Evolutionary conservation across 2,797 vertebrate species (phyloP).

Genomic region (Hyperoplus lanceolatus): DNA sequence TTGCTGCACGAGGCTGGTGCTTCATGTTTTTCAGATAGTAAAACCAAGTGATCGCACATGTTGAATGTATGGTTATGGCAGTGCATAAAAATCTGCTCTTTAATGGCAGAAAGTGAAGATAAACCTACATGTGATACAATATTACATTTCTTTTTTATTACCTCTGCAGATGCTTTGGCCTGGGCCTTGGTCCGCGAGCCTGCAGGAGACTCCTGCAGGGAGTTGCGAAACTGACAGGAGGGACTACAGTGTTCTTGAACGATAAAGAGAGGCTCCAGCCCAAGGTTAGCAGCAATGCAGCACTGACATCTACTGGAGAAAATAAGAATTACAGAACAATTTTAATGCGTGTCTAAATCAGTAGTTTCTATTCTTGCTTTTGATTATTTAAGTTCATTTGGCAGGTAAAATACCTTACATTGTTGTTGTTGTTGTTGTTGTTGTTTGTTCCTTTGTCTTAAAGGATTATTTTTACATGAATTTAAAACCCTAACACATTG

Average conservation of each 20-base stretch:
- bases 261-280: constrained; percentile 94
- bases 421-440: too few species aligned
- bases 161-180: constrained; percentile 90
- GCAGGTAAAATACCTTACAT: neutral
- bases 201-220: constrained; percentile 89
- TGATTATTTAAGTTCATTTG: neutral
- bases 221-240: constrained; percentile 91
- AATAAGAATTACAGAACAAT: constrained; percentile 26
- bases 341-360: too few species aligned
- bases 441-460: neutral
- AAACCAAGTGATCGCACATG: neutral
- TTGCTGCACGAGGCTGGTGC: neutral
- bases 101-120: neutral
- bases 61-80: neutral
- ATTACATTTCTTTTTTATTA: neutral
- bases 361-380: neutral
- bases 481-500: neutral
- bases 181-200: constrained; percentile 87
- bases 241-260: constrained; percentile 88
- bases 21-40: neutral
- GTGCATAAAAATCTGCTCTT: neutral
- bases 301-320: constrained; percentile 67
- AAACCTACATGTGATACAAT: neutral
- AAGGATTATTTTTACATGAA: neutral
- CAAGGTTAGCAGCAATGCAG: constrained; percentile 84